A percentile compares a stretch with the other conserved stretches of the same genome.
Evolutionary conservation across 2,888 invertebrate species (phyloP).

Genomic region (Diadromus collaris): DNA sequence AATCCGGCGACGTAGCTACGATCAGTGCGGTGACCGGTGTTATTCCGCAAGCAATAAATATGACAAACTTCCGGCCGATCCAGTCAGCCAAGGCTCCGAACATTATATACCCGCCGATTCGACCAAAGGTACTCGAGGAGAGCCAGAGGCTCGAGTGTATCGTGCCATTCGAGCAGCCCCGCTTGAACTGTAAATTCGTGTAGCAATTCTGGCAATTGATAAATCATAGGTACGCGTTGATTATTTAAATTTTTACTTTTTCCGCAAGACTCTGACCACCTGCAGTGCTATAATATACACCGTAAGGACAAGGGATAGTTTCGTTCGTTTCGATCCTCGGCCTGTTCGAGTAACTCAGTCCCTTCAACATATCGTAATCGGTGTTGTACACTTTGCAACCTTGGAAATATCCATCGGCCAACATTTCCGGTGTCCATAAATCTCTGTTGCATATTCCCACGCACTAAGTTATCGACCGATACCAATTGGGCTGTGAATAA

Average conservation of each 20-base stretch:
- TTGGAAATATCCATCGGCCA: slow-evolving; percentile 62
- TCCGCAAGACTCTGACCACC: slow-evolving; percentile 58
- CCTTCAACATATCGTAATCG: slow-evolving; percentile 52
- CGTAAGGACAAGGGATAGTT: slow-evolving; percentile 60
- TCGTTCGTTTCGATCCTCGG: slow-evolving; percentile 50
- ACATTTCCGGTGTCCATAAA: slow-evolving; percentile 56
- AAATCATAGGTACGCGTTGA: neutral
- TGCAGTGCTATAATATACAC: slow-evolving; percentile 55
- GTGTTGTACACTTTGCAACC: slow-evolving; percentile 62
- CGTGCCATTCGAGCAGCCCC: slow-evolving; percentile 57
- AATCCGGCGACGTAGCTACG: slow-evolving; percentile 53
- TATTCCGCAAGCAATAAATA: slow-evolving; percentile 62
- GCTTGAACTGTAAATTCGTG: slow-evolving; percentile 54
- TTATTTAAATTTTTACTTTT: slow-evolving; percentile 53
- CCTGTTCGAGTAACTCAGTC: slow-evolving; percentile 48
- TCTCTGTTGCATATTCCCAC: slow-evolving; percentile 56
- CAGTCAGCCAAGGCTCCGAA: slow-evolving; percentile 62
- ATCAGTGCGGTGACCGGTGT: slow-evolving; percentile 61
- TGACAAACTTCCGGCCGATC: slow-evolving; percentile 61
- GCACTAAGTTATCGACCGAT: slow-evolving; percentile 37
- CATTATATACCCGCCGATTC: slow-evolving; percentile 58
- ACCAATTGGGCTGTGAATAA: neutral
- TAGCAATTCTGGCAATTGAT: neutral
- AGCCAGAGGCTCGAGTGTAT: slow-evolving; percentile 60
- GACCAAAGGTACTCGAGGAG: slow-evolving; percentile 59